phyloP scores from a whole-genome alignment of 2,888 invertebrate genomes.

The Perdita meconis region DNA sequence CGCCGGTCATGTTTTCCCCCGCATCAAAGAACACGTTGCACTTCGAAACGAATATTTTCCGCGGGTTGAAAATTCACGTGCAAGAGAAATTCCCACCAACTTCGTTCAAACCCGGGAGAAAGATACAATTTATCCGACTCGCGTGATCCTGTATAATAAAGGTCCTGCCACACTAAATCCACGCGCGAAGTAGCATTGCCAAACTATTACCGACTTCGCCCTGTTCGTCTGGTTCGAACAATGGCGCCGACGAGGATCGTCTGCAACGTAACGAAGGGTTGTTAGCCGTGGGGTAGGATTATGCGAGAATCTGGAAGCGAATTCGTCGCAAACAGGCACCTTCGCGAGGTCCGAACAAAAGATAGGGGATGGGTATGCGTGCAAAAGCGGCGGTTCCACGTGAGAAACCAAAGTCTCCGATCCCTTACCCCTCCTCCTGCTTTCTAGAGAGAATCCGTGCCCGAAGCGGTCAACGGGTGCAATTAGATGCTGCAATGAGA shows the following conservation, averaged over 20 bases:
- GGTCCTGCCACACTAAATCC: too few relatives aligned
- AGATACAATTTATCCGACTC: too few relatives aligned
- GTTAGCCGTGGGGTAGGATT: neutral
- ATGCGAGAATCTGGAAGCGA: neutral
- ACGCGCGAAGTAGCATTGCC: too few relatives aligned
- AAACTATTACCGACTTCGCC: neutral
- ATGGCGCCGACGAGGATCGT: neutral
- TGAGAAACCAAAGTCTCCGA: constrained; percentile 32
- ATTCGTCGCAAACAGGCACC: constrained; percentile 39
- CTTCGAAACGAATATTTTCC: too few relatives aligned
- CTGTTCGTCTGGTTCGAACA: neutral
- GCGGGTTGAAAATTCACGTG: too few relatives aligned
- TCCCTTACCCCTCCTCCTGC: constrained; percentile 41
- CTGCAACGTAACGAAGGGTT: neutral
- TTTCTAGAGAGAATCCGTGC: constrained; percentile 51
- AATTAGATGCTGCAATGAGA: constrained; percentile 80
- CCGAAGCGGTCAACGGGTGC: constrained; percentile 69
- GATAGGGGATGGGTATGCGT: constrained; percentile 34
- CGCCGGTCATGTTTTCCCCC: too few relatives aligned
- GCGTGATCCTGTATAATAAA: too few relatives aligned
- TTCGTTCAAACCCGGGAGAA: too few relatives aligned
- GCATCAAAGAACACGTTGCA: too few relatives aligned
- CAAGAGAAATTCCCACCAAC: too few relatives aligned
- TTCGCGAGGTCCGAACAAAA: constrained; percentile 11
- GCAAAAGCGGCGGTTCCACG: constrained; percentile 32